These are phyloP conservation scores for Drosophila varians DNA, from an alignment of 1,140 invertebrate species.

Conservation along the genomic window DNA sequence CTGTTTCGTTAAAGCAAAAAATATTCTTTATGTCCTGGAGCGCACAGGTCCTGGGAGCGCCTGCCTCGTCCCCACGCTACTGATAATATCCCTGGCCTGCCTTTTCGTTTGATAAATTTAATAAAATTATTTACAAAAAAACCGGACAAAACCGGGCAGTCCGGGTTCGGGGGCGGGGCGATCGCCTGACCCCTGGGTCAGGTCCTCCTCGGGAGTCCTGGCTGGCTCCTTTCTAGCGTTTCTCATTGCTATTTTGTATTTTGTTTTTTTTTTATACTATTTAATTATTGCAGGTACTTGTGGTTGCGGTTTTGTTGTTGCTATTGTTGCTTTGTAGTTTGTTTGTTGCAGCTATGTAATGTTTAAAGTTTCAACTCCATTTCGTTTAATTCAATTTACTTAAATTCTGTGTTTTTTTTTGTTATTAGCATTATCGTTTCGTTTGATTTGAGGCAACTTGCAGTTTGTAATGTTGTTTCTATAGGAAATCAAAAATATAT, in stretches of 20 bases:
- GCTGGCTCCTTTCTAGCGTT: conserved; percentile 34
- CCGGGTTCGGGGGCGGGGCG: conserved; percentile 1
- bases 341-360: conserved; percentile 60
- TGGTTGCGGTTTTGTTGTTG: conserved; percentile 83
- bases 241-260: conserved; percentile 54
- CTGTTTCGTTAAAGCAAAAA: conserved; percentile 34
- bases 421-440: conserved; percentile 25
- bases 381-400: conserved; percentile 31
- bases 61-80: conserved; percentile 4
- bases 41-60: not conserved
- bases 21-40: conserved; percentile 9
- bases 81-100: conserved; percentile 23
- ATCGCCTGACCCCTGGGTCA: not conserved
- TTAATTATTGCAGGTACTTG: conserved; percentile 83
- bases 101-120: conserved; percentile 69
- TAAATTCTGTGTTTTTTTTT: conserved; percentile 45
- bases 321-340: conserved; percentile 77
- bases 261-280: conserved; percentile 67
- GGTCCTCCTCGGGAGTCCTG: not conserved
- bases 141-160: conserved; percentile 27
- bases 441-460: conserved; percentile 57
- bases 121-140: conserved; percentile 83
- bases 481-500: conserved; percentile 49
- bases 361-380: conserved; percentile 18
- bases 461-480: conserved; percentile 40